Percentiles rank a stretch among this genome's conserved stretches.
Evolutionary conservation across 2,113 vertebrate genomes (phyloP).

Genomic region (Passer domesticus): DNA sequence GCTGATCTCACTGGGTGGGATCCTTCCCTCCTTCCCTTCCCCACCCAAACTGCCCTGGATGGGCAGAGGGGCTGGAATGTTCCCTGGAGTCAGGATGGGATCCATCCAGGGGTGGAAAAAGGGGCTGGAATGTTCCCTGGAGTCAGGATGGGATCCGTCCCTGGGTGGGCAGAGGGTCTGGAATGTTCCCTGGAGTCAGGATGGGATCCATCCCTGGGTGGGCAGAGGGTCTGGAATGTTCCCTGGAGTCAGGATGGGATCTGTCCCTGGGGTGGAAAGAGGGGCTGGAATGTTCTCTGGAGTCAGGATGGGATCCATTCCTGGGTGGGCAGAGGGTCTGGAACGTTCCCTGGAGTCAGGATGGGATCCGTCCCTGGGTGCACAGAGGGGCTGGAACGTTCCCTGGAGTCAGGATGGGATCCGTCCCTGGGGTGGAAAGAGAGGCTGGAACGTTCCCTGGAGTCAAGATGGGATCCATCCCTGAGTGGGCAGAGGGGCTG

Average conservation of each 20-base stretch:
- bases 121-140: not conserved
- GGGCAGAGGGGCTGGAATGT: not conserved
- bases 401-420: too few relatives aligned
- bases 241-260: too few relatives aligned
- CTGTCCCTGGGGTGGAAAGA: not conserved
- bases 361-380: not conserved
- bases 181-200: not conserved
- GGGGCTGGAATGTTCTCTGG: not conserved
- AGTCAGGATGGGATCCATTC: too few relatives aligned
- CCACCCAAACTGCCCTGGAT: too few relatives aligned
- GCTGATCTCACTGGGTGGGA: rapidly evolving
- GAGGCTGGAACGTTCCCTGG: not conserved
- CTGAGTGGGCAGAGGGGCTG: rapidly evolving
- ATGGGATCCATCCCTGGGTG: not conserved
- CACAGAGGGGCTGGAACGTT: not conserved
- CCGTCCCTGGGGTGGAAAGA: not conserved
- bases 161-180: rapidly evolving
- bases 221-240: too few relatives aligned
- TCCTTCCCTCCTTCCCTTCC: not conserved
- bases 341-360: too few relatives aligned
- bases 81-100: not conserved
- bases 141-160: not conserved
- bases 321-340: not conserved
- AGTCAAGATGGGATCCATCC: not conserved
- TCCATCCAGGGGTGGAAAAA: not conserved